Evolutionary conservation across 1,140 invertebrate genomes (phyloP).

Genomic region (Drosophila lacertosa): DNA sequence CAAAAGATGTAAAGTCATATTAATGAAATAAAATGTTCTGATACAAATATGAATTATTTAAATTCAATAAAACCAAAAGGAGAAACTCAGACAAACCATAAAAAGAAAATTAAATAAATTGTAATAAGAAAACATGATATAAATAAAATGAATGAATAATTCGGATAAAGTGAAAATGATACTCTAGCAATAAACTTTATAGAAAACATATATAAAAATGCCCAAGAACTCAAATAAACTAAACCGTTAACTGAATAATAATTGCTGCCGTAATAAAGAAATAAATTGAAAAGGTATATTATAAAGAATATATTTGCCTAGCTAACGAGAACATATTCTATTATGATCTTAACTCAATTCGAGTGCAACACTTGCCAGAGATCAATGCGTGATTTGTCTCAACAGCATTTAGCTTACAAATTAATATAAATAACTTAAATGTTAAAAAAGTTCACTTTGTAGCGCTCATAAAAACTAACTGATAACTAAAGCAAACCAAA

Average conservation of each 20-base stretch:
- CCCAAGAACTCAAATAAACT: conserved; percentile 2
- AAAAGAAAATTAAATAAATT: too few species aligned
- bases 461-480: conserved; percentile 49
- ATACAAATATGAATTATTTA: too few species aligned
- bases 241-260: too few species aligned
- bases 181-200: too few species aligned
- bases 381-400: conserved; percentile 48
- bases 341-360: conserved; percentile 27
- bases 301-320: not conserved
- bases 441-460: conserved; percentile 73
- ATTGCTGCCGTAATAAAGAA: conserved; percentile 12
- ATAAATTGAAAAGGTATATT: conserved; percentile 4
- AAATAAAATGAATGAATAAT: too few species aligned
- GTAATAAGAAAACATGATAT: too few species aligned
- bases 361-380: conserved; percentile 43
- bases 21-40: too few species aligned
- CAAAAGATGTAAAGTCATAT: too few species aligned
- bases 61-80: not conserved
- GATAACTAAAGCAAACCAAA: conserved; percentile 32
- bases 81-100: not conserved
- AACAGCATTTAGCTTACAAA: conserved; percentile 18
- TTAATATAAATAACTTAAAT: conserved; percentile 40
- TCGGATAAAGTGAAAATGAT: too few species aligned
- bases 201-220: too few species aligned
- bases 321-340: conserved; percentile 1